Conservation (phyloP, 1,140 invertebrate genomes). For the Ceratosolen solmsi region DNA sequence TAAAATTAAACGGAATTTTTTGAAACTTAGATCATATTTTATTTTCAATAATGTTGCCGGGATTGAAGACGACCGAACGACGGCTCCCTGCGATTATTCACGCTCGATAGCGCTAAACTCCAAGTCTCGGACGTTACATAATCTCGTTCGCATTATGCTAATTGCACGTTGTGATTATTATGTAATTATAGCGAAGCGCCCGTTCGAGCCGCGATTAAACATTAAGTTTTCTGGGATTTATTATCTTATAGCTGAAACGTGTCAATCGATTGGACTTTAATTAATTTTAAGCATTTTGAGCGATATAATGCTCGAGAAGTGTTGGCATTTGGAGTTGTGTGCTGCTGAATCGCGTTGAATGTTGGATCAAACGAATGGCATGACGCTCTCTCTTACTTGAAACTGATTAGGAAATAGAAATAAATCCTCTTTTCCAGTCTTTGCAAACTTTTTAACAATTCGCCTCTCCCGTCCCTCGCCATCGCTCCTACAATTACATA, state of each 20-base stretch:
- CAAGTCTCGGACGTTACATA: background rate
- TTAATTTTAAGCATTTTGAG: background rate
- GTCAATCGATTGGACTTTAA: background rate
- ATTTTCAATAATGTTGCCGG: slow-evolving; percentile 28
- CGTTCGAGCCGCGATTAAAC: background rate
- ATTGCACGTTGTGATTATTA: background rate
- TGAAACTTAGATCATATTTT: slow-evolving; percentile 35
- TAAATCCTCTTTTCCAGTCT: too few species aligned
- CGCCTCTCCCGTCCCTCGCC: too few species aligned
- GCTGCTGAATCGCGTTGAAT: background rate
- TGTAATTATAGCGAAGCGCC: background rate
- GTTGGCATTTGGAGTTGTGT: too few species aligned
- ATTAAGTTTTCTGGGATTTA: background rate
- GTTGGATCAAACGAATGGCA: too few species aligned
- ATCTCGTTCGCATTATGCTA: background rate
- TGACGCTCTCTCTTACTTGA: too few species aligned
- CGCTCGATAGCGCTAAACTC: background rate
- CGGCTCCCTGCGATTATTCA: background rate
- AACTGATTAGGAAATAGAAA: too few species aligned
- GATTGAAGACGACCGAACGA: background rate
- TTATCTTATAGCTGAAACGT: background rate
- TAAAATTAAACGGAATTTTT: slow-evolving; percentile 58
- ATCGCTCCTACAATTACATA: background rate
- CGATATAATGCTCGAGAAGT: too few species aligned
- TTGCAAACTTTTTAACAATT: too few species aligned